Conservation (phyloP, 2,113 vertebrate species). For the Nannobrachium achirus region DNA sequence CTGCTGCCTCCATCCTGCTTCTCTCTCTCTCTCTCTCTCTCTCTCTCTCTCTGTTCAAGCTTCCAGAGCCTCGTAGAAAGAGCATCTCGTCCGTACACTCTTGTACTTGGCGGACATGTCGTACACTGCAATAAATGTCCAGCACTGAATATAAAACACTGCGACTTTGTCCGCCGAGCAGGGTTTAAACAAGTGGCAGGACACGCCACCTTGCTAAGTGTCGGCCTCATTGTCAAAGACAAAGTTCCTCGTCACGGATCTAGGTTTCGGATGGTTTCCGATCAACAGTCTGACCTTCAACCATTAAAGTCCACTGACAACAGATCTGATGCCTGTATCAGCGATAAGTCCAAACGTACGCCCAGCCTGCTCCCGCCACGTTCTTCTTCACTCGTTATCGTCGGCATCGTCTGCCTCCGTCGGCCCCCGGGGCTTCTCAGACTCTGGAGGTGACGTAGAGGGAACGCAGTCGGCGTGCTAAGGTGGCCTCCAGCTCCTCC, state of each 20-base stretch:
- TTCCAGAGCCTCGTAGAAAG: slow-evolving; percentile 46
- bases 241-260: slow-evolving; percentile 9
- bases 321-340: slow-evolving; percentile 23
- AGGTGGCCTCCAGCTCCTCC: slow-evolving; percentile 86
- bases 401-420: slow-evolving; percentile 19
- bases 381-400: slow-evolving; percentile 11
- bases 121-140: slow-evolving; percentile 12
- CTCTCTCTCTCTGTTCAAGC: slow-evolving; percentile 22
- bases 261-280: slow-evolving; percentile 16
- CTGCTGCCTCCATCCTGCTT: slow-evolving; percentile 29
- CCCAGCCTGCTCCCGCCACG: background rate
- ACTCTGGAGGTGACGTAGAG: slow-evolving; percentile 88
- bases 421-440: slow-evolving; percentile 73
- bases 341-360: background rate
- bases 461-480: slow-evolving; percentile 86
- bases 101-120: slow-evolving; percentile 6
- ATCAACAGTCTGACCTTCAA: slow-evolving; percentile 15
- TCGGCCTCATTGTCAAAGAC: slow-evolving; percentile 14
- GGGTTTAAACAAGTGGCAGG: slow-evolving; percentile 10
- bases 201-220: background rate
- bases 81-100: slow-evolving; percentile 6
- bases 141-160: slow-evolving; percentile 16
- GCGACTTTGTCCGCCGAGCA: slow-evolving; percentile 22
- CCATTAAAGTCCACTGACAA: background rate
- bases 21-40: background rate